phyloP scores from a whole-genome alignment of 35 echinoderm and acorn worm species.

The Amphiura filiformis region DNA sequence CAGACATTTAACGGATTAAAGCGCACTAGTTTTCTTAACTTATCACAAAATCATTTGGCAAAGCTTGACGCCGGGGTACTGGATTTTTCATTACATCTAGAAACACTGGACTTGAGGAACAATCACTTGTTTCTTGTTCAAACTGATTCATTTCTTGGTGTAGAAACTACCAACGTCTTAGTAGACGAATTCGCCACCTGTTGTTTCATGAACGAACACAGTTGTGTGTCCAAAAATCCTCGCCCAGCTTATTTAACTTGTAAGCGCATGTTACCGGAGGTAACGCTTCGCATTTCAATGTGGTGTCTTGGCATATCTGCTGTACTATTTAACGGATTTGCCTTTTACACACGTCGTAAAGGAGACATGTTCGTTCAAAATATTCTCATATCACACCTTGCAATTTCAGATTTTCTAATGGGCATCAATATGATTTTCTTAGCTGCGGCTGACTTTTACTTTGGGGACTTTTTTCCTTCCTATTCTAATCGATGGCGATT shows the following conservation, averaged over 20 bases:
- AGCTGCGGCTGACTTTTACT: constrained; percentile 5
- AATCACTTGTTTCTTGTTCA: background rate
- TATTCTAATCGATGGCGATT: constrained; percentile 32
- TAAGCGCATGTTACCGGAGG: background rate
- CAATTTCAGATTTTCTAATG: constrained; percentile 36
- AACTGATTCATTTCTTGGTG: background rate
- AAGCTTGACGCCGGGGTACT: background rate
- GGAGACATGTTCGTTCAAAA: background rate
- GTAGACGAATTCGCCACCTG: background rate
- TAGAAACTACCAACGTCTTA: background rate
- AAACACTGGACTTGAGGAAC: background rate
- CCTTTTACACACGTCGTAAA: background rate
- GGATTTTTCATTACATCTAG: background rate
- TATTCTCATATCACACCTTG: constrained; percentile 32
- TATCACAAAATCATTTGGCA: background rate
- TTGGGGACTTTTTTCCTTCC: constrained; percentile 21
- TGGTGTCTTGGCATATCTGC: background rate
- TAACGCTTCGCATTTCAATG: background rate
- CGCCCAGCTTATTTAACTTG: background rate
- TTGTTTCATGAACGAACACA: background rate
- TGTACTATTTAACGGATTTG: background rate
- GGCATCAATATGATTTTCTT: constrained; percentile 40
- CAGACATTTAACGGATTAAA: background rate
- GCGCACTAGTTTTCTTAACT: background rate
- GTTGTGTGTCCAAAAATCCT: background rate